Percentiles rank a stretch among this genome's conserved stretches.
Conservation (phyloP, 2,113 vertebrate genomes). For the Oncorhynchus nerka region DNA sequence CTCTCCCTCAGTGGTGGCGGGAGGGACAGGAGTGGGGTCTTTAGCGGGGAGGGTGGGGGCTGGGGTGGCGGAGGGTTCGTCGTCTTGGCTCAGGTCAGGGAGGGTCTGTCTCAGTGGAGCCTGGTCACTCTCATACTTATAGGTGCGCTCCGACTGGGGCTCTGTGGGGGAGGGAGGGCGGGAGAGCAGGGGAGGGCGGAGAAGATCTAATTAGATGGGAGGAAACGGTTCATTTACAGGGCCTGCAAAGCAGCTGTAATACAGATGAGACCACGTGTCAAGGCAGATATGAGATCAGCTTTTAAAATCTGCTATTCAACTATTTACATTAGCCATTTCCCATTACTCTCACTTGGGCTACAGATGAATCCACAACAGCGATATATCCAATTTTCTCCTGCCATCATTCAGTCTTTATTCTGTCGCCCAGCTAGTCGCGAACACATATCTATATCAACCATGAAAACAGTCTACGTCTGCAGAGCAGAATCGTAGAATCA, state of each 20-base stretch:
- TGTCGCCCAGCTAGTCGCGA: neutral
- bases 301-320: neutral
- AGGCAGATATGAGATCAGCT: neutral
- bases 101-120: slow-evolving; percentile 92
- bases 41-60: slow-evolving; percentile 56
- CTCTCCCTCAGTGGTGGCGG: slow-evolving; percentile 67
- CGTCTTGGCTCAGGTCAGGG: slow-evolving; percentile 90
- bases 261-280: neutral
- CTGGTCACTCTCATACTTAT: slow-evolving; percentile 86
- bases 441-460: neutral
- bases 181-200: neutral
- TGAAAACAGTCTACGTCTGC: neutral
- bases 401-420: neutral
- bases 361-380: too few species aligned
- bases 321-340: too few species aligned
- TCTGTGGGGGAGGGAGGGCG: slow-evolving; percentile 65
- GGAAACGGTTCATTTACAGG: slow-evolving; percentile 8
- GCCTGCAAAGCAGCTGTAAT: neutral
- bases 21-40: slow-evolving; percentile 53
- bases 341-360: too few species aligned
- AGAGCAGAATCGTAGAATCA: neutral
- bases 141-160: slow-evolving; percentile 74
- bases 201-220: slow-evolving; percentile 8
- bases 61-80: slow-evolving; percentile 82
- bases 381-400: neutral